Percentiles rank a stretch among this genome's conserved stretches.
Evolutionary conservation across 64 coral and sea anemone species (phyloP).

Genomic region (Anthopleura sola): DNA sequence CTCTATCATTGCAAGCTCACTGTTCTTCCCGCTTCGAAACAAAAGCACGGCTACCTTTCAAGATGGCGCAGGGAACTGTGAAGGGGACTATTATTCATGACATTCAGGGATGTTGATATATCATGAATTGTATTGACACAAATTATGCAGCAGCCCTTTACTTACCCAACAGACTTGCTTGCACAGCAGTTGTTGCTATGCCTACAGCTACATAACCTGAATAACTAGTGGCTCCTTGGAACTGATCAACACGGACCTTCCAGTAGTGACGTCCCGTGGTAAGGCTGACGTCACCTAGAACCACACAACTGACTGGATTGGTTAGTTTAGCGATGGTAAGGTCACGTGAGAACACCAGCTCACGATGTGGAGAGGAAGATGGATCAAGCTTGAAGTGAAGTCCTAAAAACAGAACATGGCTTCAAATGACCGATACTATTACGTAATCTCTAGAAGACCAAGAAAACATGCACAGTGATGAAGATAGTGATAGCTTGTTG

Average conservation of each 20-base stretch:
- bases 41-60: too few species aligned
- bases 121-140: too few species aligned
- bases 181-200: constrained; percentile 28
- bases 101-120: too few species aligned
- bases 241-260: constrained; percentile 81
- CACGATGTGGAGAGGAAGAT: constrained; percentile 53
- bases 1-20: too few species aligned
- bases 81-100: too few species aligned
- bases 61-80: too few species aligned
- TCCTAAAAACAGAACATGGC: constrained; percentile 1
- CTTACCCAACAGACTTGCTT: constrained; percentile 66
- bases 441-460: neutral
- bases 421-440: too few species aligned
- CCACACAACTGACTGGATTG: constrained; percentile 38
- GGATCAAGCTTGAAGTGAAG: constrained; percentile 79
- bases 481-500: neutral
- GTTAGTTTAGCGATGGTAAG: constrained; percentile 60
- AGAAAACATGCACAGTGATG: neutral
- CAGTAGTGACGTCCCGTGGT: constrained; percentile 74
- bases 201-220: constrained; percentile 70
- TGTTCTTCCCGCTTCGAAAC: too few species aligned
- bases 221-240: constrained; percentile 49
- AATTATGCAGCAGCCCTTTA: too few species aligned
- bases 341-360: constrained; percentile 87
- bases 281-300: constrained; percentile 48